These are phyloP conservation scores for Dendrolimus punctatus DNA, from an alignment of 1,140 invertebrate genomes.

Conservation along the genomic window DNA sequence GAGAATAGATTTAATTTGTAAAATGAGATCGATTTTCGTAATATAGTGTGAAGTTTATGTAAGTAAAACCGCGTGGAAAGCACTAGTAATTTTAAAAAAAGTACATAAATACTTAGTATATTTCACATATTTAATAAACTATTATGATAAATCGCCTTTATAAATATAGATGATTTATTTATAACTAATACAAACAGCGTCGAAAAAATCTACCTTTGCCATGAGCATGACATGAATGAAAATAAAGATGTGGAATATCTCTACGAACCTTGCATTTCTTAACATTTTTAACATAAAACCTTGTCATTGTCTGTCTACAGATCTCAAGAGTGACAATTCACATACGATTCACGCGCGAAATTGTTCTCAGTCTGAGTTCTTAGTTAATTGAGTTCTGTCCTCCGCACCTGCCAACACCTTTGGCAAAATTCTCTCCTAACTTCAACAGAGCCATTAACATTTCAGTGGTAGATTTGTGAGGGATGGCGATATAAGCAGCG, in stretches of 20 bases:
- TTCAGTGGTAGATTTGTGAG: constrained; percentile 25
- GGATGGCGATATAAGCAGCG: constrained; percentile 28
- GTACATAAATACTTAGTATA: too few species aligned
- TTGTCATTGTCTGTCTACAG: background rate
- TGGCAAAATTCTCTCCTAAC: constrained; percentile 12
- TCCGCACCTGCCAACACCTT: constrained; percentile 9
- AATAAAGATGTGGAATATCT: background rate
- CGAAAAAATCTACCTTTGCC: too few species aligned
- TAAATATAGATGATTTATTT: too few species aligned
- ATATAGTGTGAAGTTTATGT: too few species aligned
- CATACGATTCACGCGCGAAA: background rate
- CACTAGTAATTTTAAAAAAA: too few species aligned
- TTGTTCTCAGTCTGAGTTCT: background rate
- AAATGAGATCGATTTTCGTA: too few species aligned
- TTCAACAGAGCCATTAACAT: constrained; percentile 42
- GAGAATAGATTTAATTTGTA: too few species aligned
- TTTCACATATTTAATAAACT: too few species aligned
- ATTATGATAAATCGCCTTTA: too few species aligned
- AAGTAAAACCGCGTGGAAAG: too few species aligned
- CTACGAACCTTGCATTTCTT: background rate
- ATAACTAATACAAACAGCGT: too few species aligned
- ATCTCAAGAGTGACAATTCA: constrained; percentile 2
- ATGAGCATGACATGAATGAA: too few species aligned
- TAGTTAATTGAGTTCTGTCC: constrained; percentile 2
- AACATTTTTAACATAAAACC: background rate